Evolutionary conservation across 2,888 invertebrate genomes (phyloP).

Genomic region (Bimastos eiseni): DNA sequence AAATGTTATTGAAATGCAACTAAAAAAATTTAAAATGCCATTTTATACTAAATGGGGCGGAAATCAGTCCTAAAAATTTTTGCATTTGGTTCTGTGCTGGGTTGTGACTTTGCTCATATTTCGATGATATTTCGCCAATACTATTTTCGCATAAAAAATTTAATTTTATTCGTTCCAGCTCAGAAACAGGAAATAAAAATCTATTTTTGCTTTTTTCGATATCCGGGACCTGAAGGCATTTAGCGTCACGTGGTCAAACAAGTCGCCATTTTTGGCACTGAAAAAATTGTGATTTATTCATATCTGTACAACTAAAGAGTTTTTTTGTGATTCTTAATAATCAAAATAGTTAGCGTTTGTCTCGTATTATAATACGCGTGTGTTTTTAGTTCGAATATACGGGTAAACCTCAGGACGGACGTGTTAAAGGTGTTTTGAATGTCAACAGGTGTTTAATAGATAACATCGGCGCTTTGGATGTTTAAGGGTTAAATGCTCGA

Average conservation of each 20-base stretch:
- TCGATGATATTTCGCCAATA: too few species aligned
- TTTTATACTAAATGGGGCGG: too few species aligned
- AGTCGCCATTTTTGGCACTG: neutral
- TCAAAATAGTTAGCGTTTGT: neutral
- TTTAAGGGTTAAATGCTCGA: constrained; percentile 7
- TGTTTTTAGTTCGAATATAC: constrained; percentile 20
- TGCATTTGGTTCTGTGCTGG: too few species aligned
- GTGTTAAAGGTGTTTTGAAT: neutral
- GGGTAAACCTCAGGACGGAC: constrained; percentile 13
- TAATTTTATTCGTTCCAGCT: too few species aligned
- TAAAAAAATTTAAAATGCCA: too few species aligned
- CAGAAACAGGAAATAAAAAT: too few species aligned
- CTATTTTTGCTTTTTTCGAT: neutral
- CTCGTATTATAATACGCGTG: neutral
- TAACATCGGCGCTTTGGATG: neutral
- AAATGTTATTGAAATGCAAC: too few species aligned
- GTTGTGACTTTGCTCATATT: too few species aligned
- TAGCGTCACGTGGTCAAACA: constrained; percentile 24
- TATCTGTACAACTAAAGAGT: neutral
- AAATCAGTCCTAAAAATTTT: too few species aligned
- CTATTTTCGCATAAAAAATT: too few species aligned
- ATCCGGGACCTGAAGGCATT: constrained; percentile 13
- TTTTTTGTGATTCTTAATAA: neutral
- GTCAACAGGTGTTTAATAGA: constrained; percentile 16
- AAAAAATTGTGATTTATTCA: constrained; percentile 13